Evolutionary conservation across 2,888 invertebrate genomes (phyloP).

Genomic region (Fissipunctia ypsillon): DNA sequence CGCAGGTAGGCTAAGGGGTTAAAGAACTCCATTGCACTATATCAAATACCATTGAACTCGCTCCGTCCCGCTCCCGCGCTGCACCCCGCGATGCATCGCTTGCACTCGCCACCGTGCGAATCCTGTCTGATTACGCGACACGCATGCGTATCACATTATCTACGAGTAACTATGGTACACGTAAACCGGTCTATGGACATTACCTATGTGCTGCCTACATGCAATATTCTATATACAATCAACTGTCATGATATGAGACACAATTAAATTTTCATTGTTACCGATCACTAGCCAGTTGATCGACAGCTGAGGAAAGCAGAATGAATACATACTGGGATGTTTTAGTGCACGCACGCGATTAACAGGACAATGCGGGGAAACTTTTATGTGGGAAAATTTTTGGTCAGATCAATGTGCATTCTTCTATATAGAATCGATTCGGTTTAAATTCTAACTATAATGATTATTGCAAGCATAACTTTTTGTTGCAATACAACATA

Average conservation of each 20-base stretch:
- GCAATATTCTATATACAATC: slow-evolving; percentile 36
- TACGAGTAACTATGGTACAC: slow-evolving; percentile 79
- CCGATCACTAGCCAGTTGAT: too few relatives aligned
- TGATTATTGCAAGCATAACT: neutral
- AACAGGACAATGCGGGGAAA: slow-evolving; percentile 30
- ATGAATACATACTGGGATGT: slow-evolving; percentile 42
- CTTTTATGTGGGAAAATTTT: slow-evolving; percentile 23
- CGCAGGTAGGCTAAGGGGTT: slow-evolving; percentile 91
- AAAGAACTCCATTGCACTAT: slow-evolving; percentile 90
- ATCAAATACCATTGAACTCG: slow-evolving; percentile 91
- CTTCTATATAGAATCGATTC: neutral
- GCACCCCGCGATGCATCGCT: slow-evolving; percentile 83
- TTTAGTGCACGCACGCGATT: slow-evolving; percentile 43
- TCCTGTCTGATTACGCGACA: slow-evolving; percentile 88
- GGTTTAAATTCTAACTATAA: neutral
- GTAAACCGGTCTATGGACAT: slow-evolving; percentile 77
- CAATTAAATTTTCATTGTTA: too few relatives aligned
- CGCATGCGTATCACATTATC: slow-evolving; percentile 88
- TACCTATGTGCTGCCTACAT: slow-evolving; percentile 67
- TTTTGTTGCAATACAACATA: slow-evolving; percentile 4
- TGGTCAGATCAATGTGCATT: neutral
- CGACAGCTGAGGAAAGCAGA: too few relatives aligned
- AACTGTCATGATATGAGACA: too few relatives aligned
- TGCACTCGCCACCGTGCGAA: slow-evolving; percentile 87
- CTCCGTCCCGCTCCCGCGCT: slow-evolving; percentile 83